Evolutionary conservation across 2,797 vertebrate species (phyloP).

Genomic region (Benthosema pterotum): DNA sequence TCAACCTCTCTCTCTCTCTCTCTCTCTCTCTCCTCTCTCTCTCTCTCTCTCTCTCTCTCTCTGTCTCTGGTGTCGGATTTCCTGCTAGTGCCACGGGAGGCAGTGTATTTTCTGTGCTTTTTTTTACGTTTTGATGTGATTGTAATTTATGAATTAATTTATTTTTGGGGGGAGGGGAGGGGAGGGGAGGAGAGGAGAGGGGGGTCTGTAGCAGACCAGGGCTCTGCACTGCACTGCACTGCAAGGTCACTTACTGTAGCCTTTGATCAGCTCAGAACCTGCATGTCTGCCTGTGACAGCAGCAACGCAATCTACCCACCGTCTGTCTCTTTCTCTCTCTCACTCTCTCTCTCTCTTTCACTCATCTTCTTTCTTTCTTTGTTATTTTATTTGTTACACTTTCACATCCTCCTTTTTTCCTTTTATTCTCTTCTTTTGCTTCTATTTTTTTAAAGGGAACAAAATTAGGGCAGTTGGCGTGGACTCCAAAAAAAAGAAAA

Average conservation of each 20-base stretch:
- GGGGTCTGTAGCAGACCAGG: constrained; percentile 58
- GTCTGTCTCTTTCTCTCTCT: constrained; percentile 41
- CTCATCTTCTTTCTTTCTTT: constrained; percentile 54
- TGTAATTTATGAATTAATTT: constrained; percentile 31
- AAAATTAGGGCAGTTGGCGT: constrained; percentile 84
- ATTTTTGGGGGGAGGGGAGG: no score
- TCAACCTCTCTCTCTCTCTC: constrained; percentile 34
- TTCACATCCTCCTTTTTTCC: constrained; percentile 62
- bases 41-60: constrained; percentile 25
- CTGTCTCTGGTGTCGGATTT: constrained; percentile 69
- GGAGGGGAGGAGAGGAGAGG: no score
- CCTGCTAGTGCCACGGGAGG: constrained; percentile 69
- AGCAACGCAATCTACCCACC: constrained; percentile 46
- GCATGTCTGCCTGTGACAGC: constrained; percentile 71
- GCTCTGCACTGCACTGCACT: constrained; percentile 63
- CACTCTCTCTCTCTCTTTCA: constrained; percentile 52
- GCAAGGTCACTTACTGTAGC: constrained; percentile 57
- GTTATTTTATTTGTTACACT: constrained; percentile 62
- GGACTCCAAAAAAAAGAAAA: constrained; percentile 81
- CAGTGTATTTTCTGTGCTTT: constrained; percentile 61
- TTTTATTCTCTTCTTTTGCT: constrained; percentile 63
- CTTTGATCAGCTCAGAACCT: constrained; percentile 68
- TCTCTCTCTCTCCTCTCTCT: not conserved
- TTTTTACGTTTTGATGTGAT: constrained; percentile 66
- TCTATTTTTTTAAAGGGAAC: constrained; percentile 72